phyloP scores from a whole-genome alignment of 2,888 invertebrate species.

The Buathra laborator region DNA sequence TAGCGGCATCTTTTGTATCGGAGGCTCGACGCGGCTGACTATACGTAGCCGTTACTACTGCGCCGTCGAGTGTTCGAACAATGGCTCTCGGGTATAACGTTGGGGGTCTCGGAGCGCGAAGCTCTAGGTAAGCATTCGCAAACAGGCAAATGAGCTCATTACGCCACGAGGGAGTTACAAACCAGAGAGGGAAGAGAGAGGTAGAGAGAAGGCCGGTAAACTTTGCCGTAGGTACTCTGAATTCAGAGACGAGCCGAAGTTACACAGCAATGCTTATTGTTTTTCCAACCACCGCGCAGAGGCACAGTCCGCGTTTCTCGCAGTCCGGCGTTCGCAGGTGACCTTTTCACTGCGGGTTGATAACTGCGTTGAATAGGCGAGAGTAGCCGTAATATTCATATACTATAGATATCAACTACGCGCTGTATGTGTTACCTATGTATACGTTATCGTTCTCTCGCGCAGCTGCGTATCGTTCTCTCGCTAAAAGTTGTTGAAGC shows the following conservation, averaged over 20 bases:
- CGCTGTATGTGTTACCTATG: not conserved
- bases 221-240: slow-evolving; percentile 11
- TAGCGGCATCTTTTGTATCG: too few relatives aligned
- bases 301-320: too few relatives aligned
- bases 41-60: not conserved
- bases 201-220: not conserved
- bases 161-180: not conserved
- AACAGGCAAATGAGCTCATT: slow-evolving; percentile 22
- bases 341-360: not conserved
- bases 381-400: not conserved
- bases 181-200: not conserved
- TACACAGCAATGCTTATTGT: slow-evolving; percentile 22
- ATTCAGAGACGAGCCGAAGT: slow-evolving; percentile 1
- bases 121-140: slow-evolving; percentile 4
- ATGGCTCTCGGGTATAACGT: not conserved
- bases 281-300: not conserved
- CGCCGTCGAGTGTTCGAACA: not conserved
- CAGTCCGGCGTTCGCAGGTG: slow-evolving; percentile 11
- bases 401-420: not conserved
- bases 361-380: slow-evolving; percentile 1
- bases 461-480: not conserved
- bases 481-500: not conserved
- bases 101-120: not conserved
- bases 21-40: slow-evolving; percentile 1
- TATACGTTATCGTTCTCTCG: too few relatives aligned